phyloP scores from a whole-genome alignment of 2,797 vertebrate genomes.

The Rhinogobio ventralis region DNA sequence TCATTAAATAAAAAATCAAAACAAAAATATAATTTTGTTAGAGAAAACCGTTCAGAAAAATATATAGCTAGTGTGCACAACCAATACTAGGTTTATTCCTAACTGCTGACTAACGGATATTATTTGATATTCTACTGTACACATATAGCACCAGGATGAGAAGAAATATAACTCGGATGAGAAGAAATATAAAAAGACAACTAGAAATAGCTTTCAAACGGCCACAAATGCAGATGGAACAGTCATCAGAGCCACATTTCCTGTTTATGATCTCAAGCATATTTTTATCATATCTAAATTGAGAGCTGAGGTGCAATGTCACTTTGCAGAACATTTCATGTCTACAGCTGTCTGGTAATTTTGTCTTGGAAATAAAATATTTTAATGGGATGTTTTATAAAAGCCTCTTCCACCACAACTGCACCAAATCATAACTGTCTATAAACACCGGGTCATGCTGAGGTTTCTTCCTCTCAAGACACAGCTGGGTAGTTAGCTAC shows the following conservation, averaged over 20 bases:
- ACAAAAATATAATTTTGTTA: too few species aligned
- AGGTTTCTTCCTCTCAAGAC: slow-evolving; percentile 17
- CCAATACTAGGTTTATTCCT: not conserved
- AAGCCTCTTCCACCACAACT: slow-evolving; percentile 29
- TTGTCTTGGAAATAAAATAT: slow-evolving; percentile 11
- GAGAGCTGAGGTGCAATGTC: slow-evolving; percentile 22
- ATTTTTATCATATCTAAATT: slow-evolving; percentile 33
- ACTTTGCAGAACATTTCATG: slow-evolving; percentile 22
- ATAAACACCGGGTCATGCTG: slow-evolving; percentile 25
- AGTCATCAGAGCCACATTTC: slow-evolving; percentile 26
- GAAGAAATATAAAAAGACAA: slow-evolving; percentile 11
- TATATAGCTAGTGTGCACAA: not conserved
- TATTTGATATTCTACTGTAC: slow-evolving; percentile 5
- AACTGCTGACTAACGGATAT: not conserved
- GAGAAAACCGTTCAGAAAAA: not conserved
- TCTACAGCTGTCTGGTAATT: slow-evolving; percentile 19
- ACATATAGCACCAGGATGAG: slow-evolving; percentile 33
- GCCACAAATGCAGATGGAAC: slow-evolving; percentile 4
- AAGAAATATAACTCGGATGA: slow-evolving; percentile 31
- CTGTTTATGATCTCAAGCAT: slow-evolving; percentile 19
- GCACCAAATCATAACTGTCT: slow-evolving; percentile 15
- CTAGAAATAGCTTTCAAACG: slow-evolving; percentile 22
- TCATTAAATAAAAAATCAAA: too few species aligned
- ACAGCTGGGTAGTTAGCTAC: slow-evolving; percentile 1
- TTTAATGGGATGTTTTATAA: slow-evolving; percentile 35